Evolutionary conservation across 2,888 invertebrate species (phyloP).

Genomic region (Loripinus fragilis): DNA sequence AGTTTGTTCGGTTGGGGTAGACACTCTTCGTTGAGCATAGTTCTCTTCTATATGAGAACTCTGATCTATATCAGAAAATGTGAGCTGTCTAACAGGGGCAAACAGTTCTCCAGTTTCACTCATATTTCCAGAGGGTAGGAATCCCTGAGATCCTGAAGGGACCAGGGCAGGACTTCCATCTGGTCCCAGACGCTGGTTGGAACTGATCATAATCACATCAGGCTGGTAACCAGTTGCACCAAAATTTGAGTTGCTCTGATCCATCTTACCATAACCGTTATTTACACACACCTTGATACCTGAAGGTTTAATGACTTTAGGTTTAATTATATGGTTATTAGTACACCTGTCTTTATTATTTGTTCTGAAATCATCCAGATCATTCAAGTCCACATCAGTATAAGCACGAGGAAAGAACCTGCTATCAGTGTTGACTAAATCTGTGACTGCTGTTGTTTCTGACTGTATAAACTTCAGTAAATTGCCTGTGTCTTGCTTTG

Average conservation of each 20-base stretch:
- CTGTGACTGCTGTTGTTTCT: neutral
- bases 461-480: slow-evolving; percentile 30
- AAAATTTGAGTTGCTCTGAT: slow-evolving; percentile 8
- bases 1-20: slow-evolving; percentile 49
- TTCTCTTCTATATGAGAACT: slow-evolving; percentile 63
- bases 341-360: neutral
- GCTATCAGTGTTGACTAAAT: slow-evolving; percentile 38
- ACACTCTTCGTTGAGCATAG: slow-evolving; percentile 50
- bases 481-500: slow-evolving; percentile 20
- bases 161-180: slow-evolving; percentile 67
- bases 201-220: slow-evolving; percentile 51
- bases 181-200: slow-evolving; percentile 61
- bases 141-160: slow-evolving; percentile 50
- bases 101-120: slow-evolving; percentile 66
- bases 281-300: neutral
- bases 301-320: neutral
- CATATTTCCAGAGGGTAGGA: slow-evolving; percentile 43
- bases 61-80: slow-evolving; percentile 67
- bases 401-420: slow-evolving; percentile 56
- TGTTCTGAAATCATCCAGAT: neutral
- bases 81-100: slow-evolving; percentile 61
- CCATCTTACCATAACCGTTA: slow-evolving; percentile 1
- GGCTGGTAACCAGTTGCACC: slow-evolving; percentile 39
- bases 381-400: slow-evolving; percentile 40
- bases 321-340: neutral